Percentiles rank a stretch among this genome's conserved stretches.
phyloP scores from a whole-genome alignment of 2,113 vertebrate genomes.

The Colinus virginianus region DNA sequence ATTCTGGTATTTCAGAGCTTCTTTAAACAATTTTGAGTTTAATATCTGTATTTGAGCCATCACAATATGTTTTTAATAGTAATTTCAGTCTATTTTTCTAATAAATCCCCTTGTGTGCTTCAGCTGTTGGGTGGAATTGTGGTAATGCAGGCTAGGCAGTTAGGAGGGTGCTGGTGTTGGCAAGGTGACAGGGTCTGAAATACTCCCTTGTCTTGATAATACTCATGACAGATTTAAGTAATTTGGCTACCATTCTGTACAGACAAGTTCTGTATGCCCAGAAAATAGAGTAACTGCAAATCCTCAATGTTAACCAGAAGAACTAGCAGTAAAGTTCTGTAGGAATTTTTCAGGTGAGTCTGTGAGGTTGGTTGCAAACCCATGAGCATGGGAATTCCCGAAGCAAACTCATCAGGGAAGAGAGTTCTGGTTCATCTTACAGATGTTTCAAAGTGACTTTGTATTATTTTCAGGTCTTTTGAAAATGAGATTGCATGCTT shows the following conservation, averaged over 20 bases:
- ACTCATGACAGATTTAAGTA: neutral
- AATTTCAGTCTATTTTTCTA: neutral
- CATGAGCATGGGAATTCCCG: neutral
- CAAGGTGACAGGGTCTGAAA: neutral
- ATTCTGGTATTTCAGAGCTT: conserved; percentile 5
- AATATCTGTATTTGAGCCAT: neutral
- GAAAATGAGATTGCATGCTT: neutral
- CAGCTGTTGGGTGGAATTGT: neutral
- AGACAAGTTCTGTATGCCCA: neutral
- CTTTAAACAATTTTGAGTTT: neutral
- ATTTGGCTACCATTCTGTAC: neutral
- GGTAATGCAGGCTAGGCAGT: neutral
- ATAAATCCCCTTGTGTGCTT: fast-evolving
- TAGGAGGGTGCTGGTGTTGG: neutral
- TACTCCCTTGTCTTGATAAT: neutral
- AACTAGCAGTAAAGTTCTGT: neutral
- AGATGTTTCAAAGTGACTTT: neutral
- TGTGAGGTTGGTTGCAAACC: neutral
- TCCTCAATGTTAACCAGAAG: neutral
- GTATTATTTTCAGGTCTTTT: neutral
- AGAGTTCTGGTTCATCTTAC: neutral
- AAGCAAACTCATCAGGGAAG: neutral
- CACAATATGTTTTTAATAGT: neutral
- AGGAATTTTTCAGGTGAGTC: neutral
- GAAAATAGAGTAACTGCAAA: neutral